These are phyloP conservation scores for Philotrypesis tridentata DNA, from an alignment of 1,140 invertebrate genomes.

Conservation along the genomic window DNA sequence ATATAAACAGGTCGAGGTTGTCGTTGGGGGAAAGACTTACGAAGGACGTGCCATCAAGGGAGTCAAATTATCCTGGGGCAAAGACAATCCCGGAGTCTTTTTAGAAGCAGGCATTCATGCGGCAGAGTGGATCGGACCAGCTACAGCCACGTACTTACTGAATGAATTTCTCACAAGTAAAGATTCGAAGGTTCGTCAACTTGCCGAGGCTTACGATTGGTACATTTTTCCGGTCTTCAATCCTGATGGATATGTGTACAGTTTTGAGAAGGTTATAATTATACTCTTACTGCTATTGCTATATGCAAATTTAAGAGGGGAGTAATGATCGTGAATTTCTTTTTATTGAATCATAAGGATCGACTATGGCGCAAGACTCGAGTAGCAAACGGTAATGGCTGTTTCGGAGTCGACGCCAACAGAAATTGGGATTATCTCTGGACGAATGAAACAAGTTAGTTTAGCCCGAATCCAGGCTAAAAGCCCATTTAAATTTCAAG, in stretches of 20 bases:
- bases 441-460: no score
- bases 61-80: slow-evolving; percentile 73
- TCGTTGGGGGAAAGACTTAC: slow-evolving; percentile 75
- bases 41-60: slow-evolving; percentile 77
- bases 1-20: slow-evolving; percentile 72
- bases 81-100: slow-evolving; percentile 71
- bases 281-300: neutral
- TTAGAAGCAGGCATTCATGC: slow-evolving; percentile 80
- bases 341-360: slow-evolving; percentile 66
- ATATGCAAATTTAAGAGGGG: neutral
- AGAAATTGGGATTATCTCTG: slow-evolving; percentile 84
- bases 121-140: slow-evolving; percentile 85
- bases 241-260: slow-evolving; percentile 86
- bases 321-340: neutral
- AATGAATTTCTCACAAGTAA: slow-evolving; percentile 77
- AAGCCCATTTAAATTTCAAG: no score
- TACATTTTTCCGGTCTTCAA: slow-evolving; percentile 82
- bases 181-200: slow-evolving; percentile 67
- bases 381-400: slow-evolving; percentile 72
- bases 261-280: slow-evolving; percentile 74
- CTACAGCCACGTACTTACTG: slow-evolving; percentile 79
- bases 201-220: slow-evolving; percentile 78
- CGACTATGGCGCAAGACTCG: slow-evolving; percentile 86
- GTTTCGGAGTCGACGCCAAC: slow-evolving; percentile 82
- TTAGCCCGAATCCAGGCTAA: no score